Base-by-base conservation (phyloP, 2,888 invertebrate genomes). In the Amiota communis region DNA sequence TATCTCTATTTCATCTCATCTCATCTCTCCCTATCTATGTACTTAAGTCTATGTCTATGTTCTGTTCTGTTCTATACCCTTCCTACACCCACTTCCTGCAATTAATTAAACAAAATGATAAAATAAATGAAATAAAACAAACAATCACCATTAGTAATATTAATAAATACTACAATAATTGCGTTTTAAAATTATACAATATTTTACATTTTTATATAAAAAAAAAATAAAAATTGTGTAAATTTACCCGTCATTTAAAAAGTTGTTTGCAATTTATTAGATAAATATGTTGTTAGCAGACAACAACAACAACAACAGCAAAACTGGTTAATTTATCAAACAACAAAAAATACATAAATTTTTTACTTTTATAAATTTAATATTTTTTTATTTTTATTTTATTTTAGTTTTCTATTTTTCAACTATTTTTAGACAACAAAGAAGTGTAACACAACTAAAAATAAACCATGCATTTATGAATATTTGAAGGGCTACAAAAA, bases 401-500 rank as follows among this genome's bases (percentile, higher is more conserved):
- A 4, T n/a, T 51, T 51, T 3, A 12, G 3, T 20, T 15, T 47
- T 51, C 12, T n/a, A n/a, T n/a, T 68, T 51, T 17, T 23, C n/a
- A 78, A 71, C 70, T 78, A 78, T 78, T 78, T 78, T 73, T 74
- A 74, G 72, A 48, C n/a, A 23, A 11, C 47, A 59, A 72, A 78
- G 36, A 72, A 78, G 36, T 36, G 36, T 36, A 65, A 64, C 13
- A 72, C 71, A 64, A 68, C 57, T 20, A 75, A 64, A 72, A 68
- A 68, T 68, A 76, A 78, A 78, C 78, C 67, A 51, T 71, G n/a
- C 49, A 63, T 59, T 70, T 53, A n/a, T n/a, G n/a, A n/a, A n/a
- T n/a, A 9, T 53, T 15, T 53, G 53, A 15, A 15, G n/a, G 13
- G 15, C 53, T 53, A 15, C 15, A 53, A 15, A 53, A 13, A 53